Evolutionary conservation across 2,113 vertebrate species (phyloP), one percentile per base, ranked within the genome.

Genomic region (Seriola quinqueradiata): DNA sequence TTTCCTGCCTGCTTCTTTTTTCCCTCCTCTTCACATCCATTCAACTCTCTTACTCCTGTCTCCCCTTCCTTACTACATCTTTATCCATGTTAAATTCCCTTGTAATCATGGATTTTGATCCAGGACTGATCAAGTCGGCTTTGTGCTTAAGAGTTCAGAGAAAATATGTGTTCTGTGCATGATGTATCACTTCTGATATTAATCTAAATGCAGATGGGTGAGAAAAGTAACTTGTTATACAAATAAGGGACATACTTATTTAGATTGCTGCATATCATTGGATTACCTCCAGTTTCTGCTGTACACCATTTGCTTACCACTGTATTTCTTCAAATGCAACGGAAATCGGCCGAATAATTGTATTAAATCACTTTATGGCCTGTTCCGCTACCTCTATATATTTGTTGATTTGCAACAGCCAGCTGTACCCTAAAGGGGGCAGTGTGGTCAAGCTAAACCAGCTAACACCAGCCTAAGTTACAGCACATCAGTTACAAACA

Each of bases 361-460:
- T 1, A 74, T 5, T 17, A 21, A 28, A 65, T 19, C 0, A 52
- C 16, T 34, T 50, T 11, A 52, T 32, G 28, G n/a, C 32, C 7
- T 4, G 28, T 32, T 11, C 46, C 28, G 50, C 69, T 12, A 1
- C 65, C 8, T 19, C 40, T 52, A 16, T 12, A 42, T 4, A 21
- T 81, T 40, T 54, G 11, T 74, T 66, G 2, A 71, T n/a, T 40
- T 92, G 92, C 87, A 92, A 70, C 75, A 42, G n/a, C 68, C 50
- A 14, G 0, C 23, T 44, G 6, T 32, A 1, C 12, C 90, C 94
- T 75, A 79, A 78, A 93, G 93, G 90, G 92, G 93, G 92, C 93
- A 93, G 92, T 93, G 87, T 93, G 90, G 89, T 92, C 88, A 87
- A 91, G 61, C 72, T 67, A 60, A 88, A 72, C 3, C n/a, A 14